Evolutionary conservation across 2,888 invertebrate species (phyloP).

Genomic region (Amphipoea lucens): DNA sequence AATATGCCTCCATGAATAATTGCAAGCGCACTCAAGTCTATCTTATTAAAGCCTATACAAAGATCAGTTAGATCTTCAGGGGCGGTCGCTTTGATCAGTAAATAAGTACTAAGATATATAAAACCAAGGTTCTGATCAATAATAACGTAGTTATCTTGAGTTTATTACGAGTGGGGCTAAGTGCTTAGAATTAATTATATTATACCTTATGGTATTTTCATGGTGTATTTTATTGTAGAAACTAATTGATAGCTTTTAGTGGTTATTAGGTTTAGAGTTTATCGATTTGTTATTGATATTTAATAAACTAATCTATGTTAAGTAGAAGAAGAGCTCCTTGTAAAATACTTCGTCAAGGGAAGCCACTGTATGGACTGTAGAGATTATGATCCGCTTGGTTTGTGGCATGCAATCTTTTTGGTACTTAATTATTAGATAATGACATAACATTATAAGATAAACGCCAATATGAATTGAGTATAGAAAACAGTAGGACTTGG

Average conservation of each 20-base stretch:
- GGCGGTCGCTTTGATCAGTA: conserved; percentile 56
- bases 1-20: background rate
- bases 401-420: background rate
- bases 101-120: conserved; percentile 37
- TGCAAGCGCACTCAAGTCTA: background rate
- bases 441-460: background rate
- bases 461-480: background rate
- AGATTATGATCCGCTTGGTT: background rate
- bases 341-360: background rate
- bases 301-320: background rate
- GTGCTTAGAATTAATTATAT: conserved; percentile 62
- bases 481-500: background rate
- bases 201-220: conserved; percentile 47
- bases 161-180: conserved; percentile 53
- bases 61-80: conserved; percentile 23
- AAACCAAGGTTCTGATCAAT: conserved; percentile 49
- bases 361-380: background rate
- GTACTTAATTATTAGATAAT: background rate
- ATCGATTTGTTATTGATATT: conserved; percentile 39
- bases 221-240: conserved; percentile 55
- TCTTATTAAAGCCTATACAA: conserved; percentile 2
- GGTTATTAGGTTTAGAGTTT: conserved; percentile 48
- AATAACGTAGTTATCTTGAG: conserved; percentile 45
- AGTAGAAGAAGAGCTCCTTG: background rate
- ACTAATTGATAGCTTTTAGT: conserved; percentile 62